Base-by-base conservation (phyloP, 2,113 vertebrate species). In the Pelobates fuscus region DNA sequence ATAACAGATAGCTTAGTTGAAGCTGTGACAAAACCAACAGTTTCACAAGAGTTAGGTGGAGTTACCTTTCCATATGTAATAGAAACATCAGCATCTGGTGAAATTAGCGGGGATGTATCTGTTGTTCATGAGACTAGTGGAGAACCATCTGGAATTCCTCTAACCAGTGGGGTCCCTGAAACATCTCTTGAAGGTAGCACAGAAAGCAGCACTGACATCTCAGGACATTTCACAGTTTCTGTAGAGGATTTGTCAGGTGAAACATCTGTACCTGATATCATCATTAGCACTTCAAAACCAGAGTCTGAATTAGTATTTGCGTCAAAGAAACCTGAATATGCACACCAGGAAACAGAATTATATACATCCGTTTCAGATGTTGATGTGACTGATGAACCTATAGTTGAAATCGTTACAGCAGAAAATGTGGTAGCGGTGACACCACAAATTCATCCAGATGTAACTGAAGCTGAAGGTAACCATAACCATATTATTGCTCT, bases 21-120 rank as follows among this genome's bases (percentile, higher is more conserved):
- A 72, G 77, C 78, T 27, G 83, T 90, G 24, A 89, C 90, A n/a
- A 81, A 82, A 64, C 82, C 86, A 44, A 82, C 71, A 0, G 30
- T 85, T 44, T 86, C 86, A 61, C 85, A 89, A 70, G 93, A 95
- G 81, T 80, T 94, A 0, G 89, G 88, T 46, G 89, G 88, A 23
- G 83, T 87, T 18, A 88, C 84, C 0, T 78, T 87, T 44, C 91
- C 78, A 30, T 86, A 82, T 0, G 72, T 83, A 20, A 77, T 84
- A 18, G 84, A 85, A 70, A 65, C 79, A 1, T 86, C 83, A 78
- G 81, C 78, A 10, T 78, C 78, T 57, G 82, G 83, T 0, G 89
- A 90, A 69, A 66, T 80, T 67, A 89, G 78, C 6, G 80, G 77
- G 76, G 83, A 85, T 79, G 82, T 84, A 29, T 85, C 88, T 0